Conservation (phyloP, 2,888 invertebrate genomes). For the Dolomedes plantarius region DNA sequence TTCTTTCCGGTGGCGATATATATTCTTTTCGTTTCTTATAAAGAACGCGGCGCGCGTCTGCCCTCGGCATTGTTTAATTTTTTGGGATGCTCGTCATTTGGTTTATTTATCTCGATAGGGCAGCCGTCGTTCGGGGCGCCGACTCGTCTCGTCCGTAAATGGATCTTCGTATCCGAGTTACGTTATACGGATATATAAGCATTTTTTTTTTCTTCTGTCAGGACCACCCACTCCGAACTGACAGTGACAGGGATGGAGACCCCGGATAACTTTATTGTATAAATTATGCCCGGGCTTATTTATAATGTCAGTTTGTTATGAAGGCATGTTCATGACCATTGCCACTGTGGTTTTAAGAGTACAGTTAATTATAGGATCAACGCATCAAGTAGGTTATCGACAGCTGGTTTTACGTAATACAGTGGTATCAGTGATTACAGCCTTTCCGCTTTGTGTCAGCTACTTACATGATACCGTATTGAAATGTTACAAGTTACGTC, state of each 20-base stretch:
- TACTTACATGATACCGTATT: too few relatives aligned
- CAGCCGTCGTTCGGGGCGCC: slow-evolving; percentile 21
- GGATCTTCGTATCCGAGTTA: neutral
- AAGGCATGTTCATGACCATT: neutral
- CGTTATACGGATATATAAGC: neutral
- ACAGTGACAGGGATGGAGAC: neutral
- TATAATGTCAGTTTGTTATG: neutral
- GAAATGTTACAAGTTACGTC: too few relatives aligned
- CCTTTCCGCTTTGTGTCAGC: neutral
- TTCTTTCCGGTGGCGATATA: slow-evolving; percentile 20
- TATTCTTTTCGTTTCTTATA: neutral
- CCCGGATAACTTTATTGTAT: neutral
- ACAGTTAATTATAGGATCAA: neutral
- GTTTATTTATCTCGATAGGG: slow-evolving; percentile 22
- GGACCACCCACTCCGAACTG: slow-evolving; percentile 4
- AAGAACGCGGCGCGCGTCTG: slow-evolving; percentile 15
- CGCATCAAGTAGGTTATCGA: neutral
- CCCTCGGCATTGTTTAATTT: slow-evolving; percentile 29
- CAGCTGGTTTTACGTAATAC: neutral
- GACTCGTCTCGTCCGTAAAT: neutral
- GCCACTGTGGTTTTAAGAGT: neutral
- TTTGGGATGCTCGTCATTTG: slow-evolving; percentile 26
- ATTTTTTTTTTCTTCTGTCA: neutral
- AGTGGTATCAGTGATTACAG: neutral
- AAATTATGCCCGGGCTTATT: neutral